Base-by-base conservation (phyloP, 1,140 invertebrate species). In the Parasteatoda tepidariorum region DNA sequence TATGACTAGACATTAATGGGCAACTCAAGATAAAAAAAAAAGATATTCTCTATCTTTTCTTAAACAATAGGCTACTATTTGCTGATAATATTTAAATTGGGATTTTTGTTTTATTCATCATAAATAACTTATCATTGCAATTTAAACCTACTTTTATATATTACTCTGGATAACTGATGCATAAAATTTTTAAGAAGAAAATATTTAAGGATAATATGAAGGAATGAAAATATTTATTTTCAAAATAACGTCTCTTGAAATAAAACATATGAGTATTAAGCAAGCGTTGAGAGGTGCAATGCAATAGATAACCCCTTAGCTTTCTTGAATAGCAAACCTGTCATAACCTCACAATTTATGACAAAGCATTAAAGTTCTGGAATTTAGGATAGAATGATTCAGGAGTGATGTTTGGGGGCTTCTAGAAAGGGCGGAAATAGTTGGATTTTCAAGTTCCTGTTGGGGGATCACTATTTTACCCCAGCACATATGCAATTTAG, bases 321-420 rank as follows among this genome's bases (percentile, higher is more conserved):
- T 68, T 18, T 18, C 34, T 41, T 41, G 18, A 18, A 48, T 30
- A 31, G 30, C 34, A 54, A n/a, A n/a, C 74, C 18, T 61, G 33
- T 38, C 78, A 71, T 71, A 82, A 62, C 64, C 66, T 55, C 41
- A 55, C 61, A 82, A 82, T 82, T 82, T 82, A 82, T 67, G 78
- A 71, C 67, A 64, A 26, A 48, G 64, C 78, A 82, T 82, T 82
- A 82, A 82, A 71, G 78, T 68, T 54, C 66, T 59, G 57, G 78
- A 82, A 82, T 67, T 73, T 22, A 3, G 57, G 26, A 22, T 33
- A 24, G 68, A n/a, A n/a, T 67, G 64, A 33, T 67, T 67, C 64
- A 15, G 31, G 28, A n/a, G 41, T 67, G 64, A 67, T n/a, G 68
- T 41, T 70, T 55, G 66, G 68, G 54, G 24, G 55, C 62, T 70